Evolutionary conservation across 2,888 invertebrate genomes (phyloP), one percentile per base, ranked within the genome.

Genomic region (Clanis bilineata): DNA sequence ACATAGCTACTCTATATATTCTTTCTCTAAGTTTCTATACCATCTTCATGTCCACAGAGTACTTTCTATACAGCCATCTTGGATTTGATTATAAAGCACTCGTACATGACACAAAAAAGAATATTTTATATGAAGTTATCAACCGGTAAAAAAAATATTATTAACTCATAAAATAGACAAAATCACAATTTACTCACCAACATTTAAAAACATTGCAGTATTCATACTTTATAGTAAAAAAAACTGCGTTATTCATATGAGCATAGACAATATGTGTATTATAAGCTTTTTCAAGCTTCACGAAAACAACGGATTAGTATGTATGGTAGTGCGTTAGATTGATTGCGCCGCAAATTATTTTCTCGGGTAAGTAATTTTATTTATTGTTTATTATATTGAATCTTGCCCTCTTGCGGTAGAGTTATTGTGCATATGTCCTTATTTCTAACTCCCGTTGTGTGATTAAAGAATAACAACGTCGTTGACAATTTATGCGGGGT

Each of bases 301-400:
- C 86, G 90, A 91, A 92, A 92, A 92, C 92, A 92, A 93, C 92
- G 92, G 92, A 88, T 83, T 86, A 88, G 89, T 89, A 93, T 93
- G 92, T 89, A 89, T 88, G 90, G 86, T 88, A 93, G 93, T 93
- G 91, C 89, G 92, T 93, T 93, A 92, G 92, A 92, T 91, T 92
- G 93, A 93, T 93, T 93, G 93, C 93, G 93, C 93, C 93, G 93
- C 92, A 93, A 92, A 88, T 89, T 86, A 87, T 86, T 85, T 87
- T 86, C 84, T 81, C 82, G 85, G 90, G 93, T 93, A 84, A 87
- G 91, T 80, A 72, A 63, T 60, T 54, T 58, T 57, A 57, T 47
- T 47, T 28, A 55, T 32, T 44, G 32, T 59, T 41, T 51, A 18
- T 21, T 25, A n/a, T 4, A 18, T 18, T 25, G 15, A 38, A 39